Conservation (phyloP, 2,888 invertebrate species). For the Chrysodeixis includens region DNA sequence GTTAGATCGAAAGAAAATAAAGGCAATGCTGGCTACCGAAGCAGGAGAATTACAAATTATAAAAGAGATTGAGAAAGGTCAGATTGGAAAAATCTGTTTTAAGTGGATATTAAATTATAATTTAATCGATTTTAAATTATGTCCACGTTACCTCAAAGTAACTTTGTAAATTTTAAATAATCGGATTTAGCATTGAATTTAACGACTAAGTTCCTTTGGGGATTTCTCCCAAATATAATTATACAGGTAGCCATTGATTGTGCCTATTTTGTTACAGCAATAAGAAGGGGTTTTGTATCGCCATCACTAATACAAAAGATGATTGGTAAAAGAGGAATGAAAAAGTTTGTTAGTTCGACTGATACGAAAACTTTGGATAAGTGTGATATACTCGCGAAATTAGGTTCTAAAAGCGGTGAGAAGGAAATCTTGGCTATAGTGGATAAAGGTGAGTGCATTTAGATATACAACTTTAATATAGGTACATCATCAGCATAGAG, state of each 20-base stretch:
- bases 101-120: not conserved
- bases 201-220: too few species aligned
- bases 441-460: constrained; percentile 7
- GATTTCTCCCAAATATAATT: too few species aligned
- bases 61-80: not conserved
- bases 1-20: not conserved
- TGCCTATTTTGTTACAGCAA: not conserved
- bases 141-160: too few species aligned
- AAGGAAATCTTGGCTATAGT: constrained; percentile 8
- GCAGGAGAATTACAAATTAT: not conserved
- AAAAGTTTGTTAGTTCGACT: not conserved
- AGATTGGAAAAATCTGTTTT: not conserved
- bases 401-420: not conserved
- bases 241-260: too few species aligned
- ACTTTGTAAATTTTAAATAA: too few species aligned
- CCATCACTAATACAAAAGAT: constrained; percentile 3
- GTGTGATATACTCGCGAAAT: constrained; percentile 5
- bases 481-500: too few species aligned
- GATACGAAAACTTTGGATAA: not conserved
- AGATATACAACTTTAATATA: too few species aligned
- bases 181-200: too few species aligned
- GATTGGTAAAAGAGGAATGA: not conserved
- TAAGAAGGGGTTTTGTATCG: not conserved
- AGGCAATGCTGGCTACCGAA: not conserved
- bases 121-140: not conserved